Percentiles rank a stretch among this genome's conserved stretches.
Evolutionary conservation across 2,888 invertebrate genomes (phyloP).

Genomic region (Cerastis rubricosa): DNA sequence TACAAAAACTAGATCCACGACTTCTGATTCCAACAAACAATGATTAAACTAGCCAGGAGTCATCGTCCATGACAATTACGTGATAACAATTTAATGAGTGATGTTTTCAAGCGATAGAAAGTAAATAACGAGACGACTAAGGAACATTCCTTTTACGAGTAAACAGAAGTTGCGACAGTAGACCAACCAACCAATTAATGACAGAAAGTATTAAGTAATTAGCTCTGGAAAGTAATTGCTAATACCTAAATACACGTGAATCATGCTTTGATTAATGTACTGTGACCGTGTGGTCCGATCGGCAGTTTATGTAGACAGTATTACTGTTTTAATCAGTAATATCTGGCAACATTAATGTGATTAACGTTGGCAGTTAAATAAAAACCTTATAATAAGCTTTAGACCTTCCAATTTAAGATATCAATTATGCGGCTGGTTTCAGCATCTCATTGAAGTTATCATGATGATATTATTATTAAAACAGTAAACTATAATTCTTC

Average conservation of each 20-base stretch:
- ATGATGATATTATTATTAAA: not conserved
- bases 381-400: not conserved
- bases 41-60: not conserved
- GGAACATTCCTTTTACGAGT: constrained; percentile 35
- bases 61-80: constrained; percentile 13
- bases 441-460: not conserved
- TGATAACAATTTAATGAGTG: constrained; percentile 36
- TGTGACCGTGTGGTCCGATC: constrained; percentile 17
- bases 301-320: not conserved
- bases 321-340: constrained; percentile 7
- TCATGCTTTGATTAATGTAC: constrained; percentile 31
- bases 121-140: constrained; percentile 39
- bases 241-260: constrained; percentile 38
- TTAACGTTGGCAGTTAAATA: not conserved
- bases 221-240: constrained; percentile 30
- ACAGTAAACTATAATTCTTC: not conserved
- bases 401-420: not conserved
- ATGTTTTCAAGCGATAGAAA: constrained; percentile 34
- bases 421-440: not conserved
- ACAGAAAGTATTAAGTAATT: constrained; percentile 46
- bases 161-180: constrained; percentile 12
- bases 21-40: not conserved
- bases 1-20: not conserved
- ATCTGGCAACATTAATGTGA: not conserved
- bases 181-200: constrained; percentile 39